Evolutionary conservation across 2,888 invertebrate species (phyloP), one percentile per base, ranked within the genome.

Genomic region (Spodoptera littoralis): DNA sequence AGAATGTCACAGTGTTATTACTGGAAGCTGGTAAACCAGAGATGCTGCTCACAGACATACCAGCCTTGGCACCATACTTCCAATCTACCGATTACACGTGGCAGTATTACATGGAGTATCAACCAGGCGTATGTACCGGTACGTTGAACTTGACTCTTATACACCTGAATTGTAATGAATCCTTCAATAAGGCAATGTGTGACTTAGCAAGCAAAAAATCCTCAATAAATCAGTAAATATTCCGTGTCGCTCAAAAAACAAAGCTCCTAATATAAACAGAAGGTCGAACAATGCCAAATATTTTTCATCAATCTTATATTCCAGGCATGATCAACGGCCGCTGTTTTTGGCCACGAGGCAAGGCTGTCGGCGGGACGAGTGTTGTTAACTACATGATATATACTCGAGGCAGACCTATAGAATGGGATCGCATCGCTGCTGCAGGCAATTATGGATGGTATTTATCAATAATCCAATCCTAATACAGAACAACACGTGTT

Each of bases 391-490:
- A 95, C 77, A 96, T 96, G 96, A 95, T 97, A 68, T 97, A 97
- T 87, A 96, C 97, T 9, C 95, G 98, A 57, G 98, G 98, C 8
- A 96, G 97, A 76, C 95, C 95, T 1, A 89, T 92, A 8, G 97
- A 98, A 82, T 98, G 97, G 90, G 96, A 98, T 81, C 90, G 95
- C 79, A 87, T 98, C 96, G 96, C 95, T 0, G 92, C 90, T 0
- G 93, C 95, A 13, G 97, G 97, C 2, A 97, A 97, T 82, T 91
- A 93, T 4, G 97, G 97, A 48, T 98, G 98, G 98, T 95, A 82
- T 75, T 76, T 54, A 60, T 30, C 49, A 46, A 60, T 64, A 3
- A 54, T 30, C 12, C 13, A 24, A 45, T 58, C 48, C 66, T 4
- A 49, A 53, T 55, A 76, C 12, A 51, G 53, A 36, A 18, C 46